Conservation (phyloP, 2,797 vertebrate species). For the Tokudaia muenninki region DNA sequence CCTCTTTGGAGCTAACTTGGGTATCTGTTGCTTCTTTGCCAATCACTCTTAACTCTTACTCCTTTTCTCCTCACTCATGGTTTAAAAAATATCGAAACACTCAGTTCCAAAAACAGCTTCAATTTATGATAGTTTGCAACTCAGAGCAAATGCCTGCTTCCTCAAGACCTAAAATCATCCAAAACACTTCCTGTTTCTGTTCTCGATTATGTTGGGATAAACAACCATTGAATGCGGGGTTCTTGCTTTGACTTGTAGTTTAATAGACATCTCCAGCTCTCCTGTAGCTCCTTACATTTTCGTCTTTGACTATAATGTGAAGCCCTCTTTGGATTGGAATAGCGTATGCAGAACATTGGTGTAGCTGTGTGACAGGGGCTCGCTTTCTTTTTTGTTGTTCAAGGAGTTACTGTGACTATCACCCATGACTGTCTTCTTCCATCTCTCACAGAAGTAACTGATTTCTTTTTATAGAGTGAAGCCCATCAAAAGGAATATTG, state of each 20-base stretch:
- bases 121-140: not conserved
- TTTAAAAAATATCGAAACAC: not conserved
- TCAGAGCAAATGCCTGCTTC: not conserved
- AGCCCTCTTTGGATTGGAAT: not conserved
- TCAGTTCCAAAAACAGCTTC: not conserved
- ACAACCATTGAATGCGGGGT: not conserved
- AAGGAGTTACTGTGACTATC: not conserved
- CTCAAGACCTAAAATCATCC: not conserved
- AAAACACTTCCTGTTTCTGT: not conserved
- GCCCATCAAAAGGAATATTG: not conserved
- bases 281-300: accelerated
- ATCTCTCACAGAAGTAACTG: not conserved
- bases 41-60: not conserved
- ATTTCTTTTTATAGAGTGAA: not conserved
- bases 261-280: not conserved
- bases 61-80: too few relatives aligned
- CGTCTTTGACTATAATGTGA: not conserved
- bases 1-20: not conserved
- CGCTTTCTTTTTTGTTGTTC: not conserved
- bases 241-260: not conserved
- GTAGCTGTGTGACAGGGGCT: too few relatives aligned
- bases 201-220: not conserved
- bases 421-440: too few relatives aligned
- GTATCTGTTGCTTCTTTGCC: not conserved
- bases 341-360: accelerated